Base-by-base conservation (phyloP, 1,140 invertebrate species). In the Amphibalanus amphitrite region DNA sequence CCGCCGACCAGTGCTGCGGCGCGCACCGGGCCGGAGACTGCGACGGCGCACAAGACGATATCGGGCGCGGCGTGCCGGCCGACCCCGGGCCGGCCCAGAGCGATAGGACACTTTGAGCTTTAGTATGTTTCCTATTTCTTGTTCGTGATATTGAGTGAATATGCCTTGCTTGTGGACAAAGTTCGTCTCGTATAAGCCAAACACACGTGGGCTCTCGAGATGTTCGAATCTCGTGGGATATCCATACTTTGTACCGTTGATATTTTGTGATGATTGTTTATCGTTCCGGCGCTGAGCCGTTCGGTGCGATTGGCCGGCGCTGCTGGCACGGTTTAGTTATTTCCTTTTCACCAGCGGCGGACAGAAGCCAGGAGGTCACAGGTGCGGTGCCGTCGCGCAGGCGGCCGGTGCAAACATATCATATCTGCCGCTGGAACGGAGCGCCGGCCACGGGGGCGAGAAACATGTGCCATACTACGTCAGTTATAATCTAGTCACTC, bases 101-200 rank as follows among this genome's bases (percentile, higher is more conserved):
- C 23, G n/a, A n/a, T n/a, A n/a, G 6, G 47, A 20, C 47, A 59
- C 1, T 59, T 20, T 59, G 47, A 59, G 47, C 47, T 59, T 59
- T 59, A 59, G 47, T 59, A 59, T 59, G 47, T 59, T 59, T 59
- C 47, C 47, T 59, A 59, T 59, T 59, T 59, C 47, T 59, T 59
- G 47, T 59, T 23, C 10, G 47, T 59, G 47, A 59, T 59, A 59
- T 59, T 59, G 20, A 59, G 10, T 59, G 13, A 23, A 13, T 59
- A 59, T 23, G 47, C 10, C 20, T 13, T 59, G 47, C 47, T 59
- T 38, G 33, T 38, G 33, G 33, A 38, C 33, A 15, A 38, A 38
- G 33, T 38, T 38, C 33, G 33, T 38, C 33, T 38, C 33, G 4
- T 38, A 38, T 38, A 38, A 38, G 33, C 33, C 33, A 38, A 38